Percentiles rank a stretch among this genome's conserved stretches.
Conservation (phyloP, 2,113 vertebrate species). For the Seriola quinqueradiata region DNA sequence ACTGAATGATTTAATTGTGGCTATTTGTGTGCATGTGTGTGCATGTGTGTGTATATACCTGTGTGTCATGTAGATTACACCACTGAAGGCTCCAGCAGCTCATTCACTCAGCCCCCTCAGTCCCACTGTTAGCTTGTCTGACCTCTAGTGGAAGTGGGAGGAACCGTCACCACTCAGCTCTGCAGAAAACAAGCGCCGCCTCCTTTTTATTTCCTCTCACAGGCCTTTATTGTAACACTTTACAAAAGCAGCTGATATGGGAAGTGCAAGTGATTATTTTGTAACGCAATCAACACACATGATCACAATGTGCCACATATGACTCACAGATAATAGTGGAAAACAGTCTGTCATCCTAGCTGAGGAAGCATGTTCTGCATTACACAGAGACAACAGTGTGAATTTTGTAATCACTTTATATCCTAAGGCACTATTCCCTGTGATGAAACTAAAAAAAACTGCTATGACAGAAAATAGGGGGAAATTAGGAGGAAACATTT, state of each 20-base stretch:
- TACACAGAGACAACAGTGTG: background rate
- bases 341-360: slow-evolving; percentile 10
- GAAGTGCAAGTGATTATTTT: slow-evolving; percentile 41
- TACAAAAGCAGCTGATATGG: slow-evolving; percentile 8
- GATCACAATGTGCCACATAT: background rate
- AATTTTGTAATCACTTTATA: background rate
- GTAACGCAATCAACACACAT: slow-evolving; percentile 5
- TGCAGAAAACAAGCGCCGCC: background rate
- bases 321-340: slow-evolving; percentile 16
- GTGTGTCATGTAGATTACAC: no score
- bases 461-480: background rate
- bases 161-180: background rate
- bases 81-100: no score
- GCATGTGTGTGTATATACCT: no score
- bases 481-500: background rate
- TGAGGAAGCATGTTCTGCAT: background rate
- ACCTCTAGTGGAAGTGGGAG: background rate
- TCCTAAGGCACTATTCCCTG: background rate
- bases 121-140: background rate
- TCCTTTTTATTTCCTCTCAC: background rate
- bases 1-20: no score
- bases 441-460: background rate
- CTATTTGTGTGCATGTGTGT: no score
- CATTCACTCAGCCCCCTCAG: no score
- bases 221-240: slow-evolving; percentile 29